Evolutionary conservation across 2,797 vertebrate genomes (phyloP), one percentile per base, ranked within the genome.

Genomic region (Macroramphosus scolopax): DNA sequence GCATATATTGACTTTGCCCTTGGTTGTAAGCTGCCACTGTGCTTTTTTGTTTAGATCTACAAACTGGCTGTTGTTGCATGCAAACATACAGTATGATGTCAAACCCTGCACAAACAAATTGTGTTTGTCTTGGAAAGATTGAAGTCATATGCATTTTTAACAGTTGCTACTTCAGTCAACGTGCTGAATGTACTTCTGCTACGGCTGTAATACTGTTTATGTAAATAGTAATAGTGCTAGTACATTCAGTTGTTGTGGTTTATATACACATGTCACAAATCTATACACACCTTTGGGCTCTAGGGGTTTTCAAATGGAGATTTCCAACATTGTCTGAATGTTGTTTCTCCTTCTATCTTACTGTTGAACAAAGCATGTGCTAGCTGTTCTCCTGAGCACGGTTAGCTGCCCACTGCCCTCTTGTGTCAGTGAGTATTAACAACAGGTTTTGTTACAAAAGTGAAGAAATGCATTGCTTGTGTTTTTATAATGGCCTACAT

Each of bases 401-500:
- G n/a, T 31, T 20, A 48, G 43, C 48, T 58, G 13, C 6, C 18
- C 36, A 57, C 66, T 71, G 76, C 78, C 85, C 72, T 36, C 81
- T 68, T 24, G 57, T 75, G 83, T 50, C 62, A 9, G 17, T 16
- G 1, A 7, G 6, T 22, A 8, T 11, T 15, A 62, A 61, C 48
- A 38, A 48, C 68, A 63, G 4, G n/a, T 20, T 30, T 14, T 43
- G 1, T 17, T 3, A 43, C 11, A 8, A 10, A 0, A 46, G 6
- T 10, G 8, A 34, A 24, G 8, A 3, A 6, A 31, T 14, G 1
- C 13, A 24, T 14, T 38, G 2, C 20, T 41, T 11, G 3, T 35
- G 5, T 30, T 51, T 47, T n/a, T 33, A 14, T 32, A 1, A 1
- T 15, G 2, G 14, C 14, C 26, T 18, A 9, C 6, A 40, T 9